Base-by-base conservation (phyloP, 2,888 invertebrate genomes). In the Lordiphosa andalusiaca region DNA sequence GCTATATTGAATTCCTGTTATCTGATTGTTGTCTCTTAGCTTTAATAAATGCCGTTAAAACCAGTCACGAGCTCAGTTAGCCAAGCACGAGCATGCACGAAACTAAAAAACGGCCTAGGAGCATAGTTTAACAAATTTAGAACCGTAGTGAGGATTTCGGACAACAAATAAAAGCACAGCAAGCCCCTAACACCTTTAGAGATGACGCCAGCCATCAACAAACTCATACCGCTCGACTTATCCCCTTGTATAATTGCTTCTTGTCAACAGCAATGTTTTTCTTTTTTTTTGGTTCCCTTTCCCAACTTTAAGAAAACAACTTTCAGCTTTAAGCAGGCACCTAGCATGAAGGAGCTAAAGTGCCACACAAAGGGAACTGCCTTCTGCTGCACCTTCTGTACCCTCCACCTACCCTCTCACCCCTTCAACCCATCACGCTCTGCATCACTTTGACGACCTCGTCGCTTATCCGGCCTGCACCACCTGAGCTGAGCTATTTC, bases 391-490 rank as follows among this genome's bases (percentile, higher is more conserved):
- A 47, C 12, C 12, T 37, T 37, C 38, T 38, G 9, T 13, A 12
- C 39, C 19, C 54, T 13, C 35, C 21, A 25, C 42, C 12, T 35
- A n/a, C 10, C 47, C 12, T 35, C 7, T 12, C 36, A 19, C 36
- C 13, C 47, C 19, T 21, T 19, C 35, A 19, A 46, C 46, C 19
- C 51, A 53, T 42, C 38, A 4, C 56, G 55, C 61, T 68, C 42
- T 61, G 66, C 64, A 55, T 67, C 71, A 73, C 65, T 74, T 77
- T 82, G 72, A 72, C 69, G 78, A 74, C 82, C 65, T 71, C 58
- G 60, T 65, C 81, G 62, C 74, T 76, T 81, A 81, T 74, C 67
- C 82, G 13, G 39, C 64, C 72, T 74, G 77, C 72, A 77, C 82
- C 83, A 30, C 30, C 30, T 30, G 30, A 30, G 30, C 30, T 77